Evolutionary conservation across 2,113 vertebrate genomes (phyloP).

Genomic region (Gnathonemus longibarbis): DNA sequence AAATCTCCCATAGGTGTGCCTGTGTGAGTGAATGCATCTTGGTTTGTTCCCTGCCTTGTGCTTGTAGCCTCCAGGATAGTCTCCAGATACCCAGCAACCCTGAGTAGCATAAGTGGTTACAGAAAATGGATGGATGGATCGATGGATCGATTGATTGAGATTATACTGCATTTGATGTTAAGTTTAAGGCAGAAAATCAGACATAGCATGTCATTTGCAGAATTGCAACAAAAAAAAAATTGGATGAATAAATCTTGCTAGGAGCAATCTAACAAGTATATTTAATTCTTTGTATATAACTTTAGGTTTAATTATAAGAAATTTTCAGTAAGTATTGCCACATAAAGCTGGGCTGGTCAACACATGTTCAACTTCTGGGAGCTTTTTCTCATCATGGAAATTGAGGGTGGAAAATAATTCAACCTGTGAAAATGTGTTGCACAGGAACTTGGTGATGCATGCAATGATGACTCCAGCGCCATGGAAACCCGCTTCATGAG

Average conservation of each 20-base stretch:
- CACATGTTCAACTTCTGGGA: background rate
- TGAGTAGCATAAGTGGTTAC: background rate
- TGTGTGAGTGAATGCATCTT: background rate
- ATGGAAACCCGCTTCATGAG: constrained; percentile 87
- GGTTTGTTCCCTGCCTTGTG: background rate
- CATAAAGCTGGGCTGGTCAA: background rate
- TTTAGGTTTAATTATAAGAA: background rate
- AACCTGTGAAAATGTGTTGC: background rate
- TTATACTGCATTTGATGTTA: background rate
- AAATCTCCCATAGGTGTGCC: background rate
- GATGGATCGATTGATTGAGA: background rate
- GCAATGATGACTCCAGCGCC: constrained; percentile 76
- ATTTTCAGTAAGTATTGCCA: background rate
- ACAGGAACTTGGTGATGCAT: constrained; percentile 79
- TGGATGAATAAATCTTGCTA: background rate
- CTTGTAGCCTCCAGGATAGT: background rate
- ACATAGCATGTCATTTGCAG: background rate
- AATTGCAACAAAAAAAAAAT: background rate
- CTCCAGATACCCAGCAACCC: background rate
- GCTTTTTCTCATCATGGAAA: background rate
- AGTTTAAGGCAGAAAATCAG: background rate
- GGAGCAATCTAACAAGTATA: background rate
- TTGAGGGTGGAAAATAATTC: background rate
- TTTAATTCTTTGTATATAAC: background rate
- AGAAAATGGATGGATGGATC: background rate